Base-by-base conservation (phyloP, 2,113 vertebrate species). In the Trogon surrucura region DNA sequence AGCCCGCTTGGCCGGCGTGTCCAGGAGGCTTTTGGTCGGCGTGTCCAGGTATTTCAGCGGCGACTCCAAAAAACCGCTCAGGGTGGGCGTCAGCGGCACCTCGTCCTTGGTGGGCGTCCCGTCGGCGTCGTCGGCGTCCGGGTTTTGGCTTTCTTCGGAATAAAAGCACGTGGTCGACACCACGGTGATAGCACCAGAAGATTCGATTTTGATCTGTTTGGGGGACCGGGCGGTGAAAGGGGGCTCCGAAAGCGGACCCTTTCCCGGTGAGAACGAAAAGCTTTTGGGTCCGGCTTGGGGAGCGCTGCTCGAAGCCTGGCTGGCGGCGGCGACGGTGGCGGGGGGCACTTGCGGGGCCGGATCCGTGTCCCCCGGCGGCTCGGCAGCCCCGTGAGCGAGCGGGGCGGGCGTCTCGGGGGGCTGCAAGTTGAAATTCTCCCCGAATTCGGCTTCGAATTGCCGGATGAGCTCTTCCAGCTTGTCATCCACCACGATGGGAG, bases 391-490 rank as follows among this genome's bases (percentile, higher is more conserved):
- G 26, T 94, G 11, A 56, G 48, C 16, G 41, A 89, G 94, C 62
- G 85, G 96, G 80, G 96, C 88, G 2, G 98, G 95, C 19, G 77
- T 93, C 41, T 95, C 96, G 2, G 93, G 47, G 85, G 89, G 83
- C 27, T 87, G 96, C 64, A 80, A 97, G 92, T 94, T 97, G 88
- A 96, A 99, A 88, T 96, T 97, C 70, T 98, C 99, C 84, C 99
- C 99, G 72, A 99, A 99, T 97, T 99, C 99, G 4, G 99, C 99
- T 97, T 99, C 99, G 78, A 99, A 99, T 95, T 99, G 99, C 81
- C 98, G 98, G 96, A 99, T 99, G 79, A 99, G 98, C 77, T 99
- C 99, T 98, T 99, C 99, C 36, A 99, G 98, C 95, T 99, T 99
- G 53, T 99, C 99, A 70, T 99, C 99, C 25, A 99, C 97, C 50